Conservation (phyloP, 30 jellyfish, hydroid and myxozoan genomes). For the Rhopilema esculentum region DNA sequence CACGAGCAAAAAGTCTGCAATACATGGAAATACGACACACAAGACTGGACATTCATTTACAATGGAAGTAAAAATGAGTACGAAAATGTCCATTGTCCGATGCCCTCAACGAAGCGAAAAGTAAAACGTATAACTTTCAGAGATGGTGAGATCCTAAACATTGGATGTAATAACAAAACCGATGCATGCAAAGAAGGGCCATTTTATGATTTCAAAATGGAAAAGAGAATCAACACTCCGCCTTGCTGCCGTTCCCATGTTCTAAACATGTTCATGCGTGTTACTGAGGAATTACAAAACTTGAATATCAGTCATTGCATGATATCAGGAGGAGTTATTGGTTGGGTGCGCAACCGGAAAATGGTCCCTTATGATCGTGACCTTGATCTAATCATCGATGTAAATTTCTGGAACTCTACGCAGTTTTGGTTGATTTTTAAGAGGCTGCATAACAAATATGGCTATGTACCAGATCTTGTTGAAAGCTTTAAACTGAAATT, state of each 20-base stretch:
- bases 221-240: constrained; percentile 83
- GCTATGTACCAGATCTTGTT: constrained; percentile 40
- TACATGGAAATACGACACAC: constrained; percentile 22
- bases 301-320: constrained; percentile 62
- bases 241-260: constrained; percentile 93
- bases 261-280: constrained; percentile 59
- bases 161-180: constrained; percentile 82
- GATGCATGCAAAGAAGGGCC: constrained; percentile 77
- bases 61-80: constrained; percentile 5
- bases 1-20: constrained; percentile 6
- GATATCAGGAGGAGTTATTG: constrained; percentile 91
- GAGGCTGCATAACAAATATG: constrained; percentile 32
- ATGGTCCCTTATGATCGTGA: constrained; percentile 94
- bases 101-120: constrained; percentile 8
- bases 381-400: constrained; percentile 72
- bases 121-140: constrained; percentile 58
- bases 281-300: constrained; percentile 39
- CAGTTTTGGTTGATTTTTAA: constrained; percentile 49
- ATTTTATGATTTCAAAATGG: constrained; percentile 38
- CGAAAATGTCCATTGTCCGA: constrained; percentile 9
- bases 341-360: constrained; percentile 83
- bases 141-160: constrained; percentile 41
- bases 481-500: constrained; percentile 72
- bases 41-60: constrained; percentile 52
- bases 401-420: constrained; percentile 71